phyloP scores from a whole-genome alignment of 2,113 vertebrate species.

The Tetraodon nigroviridis region DNA sequence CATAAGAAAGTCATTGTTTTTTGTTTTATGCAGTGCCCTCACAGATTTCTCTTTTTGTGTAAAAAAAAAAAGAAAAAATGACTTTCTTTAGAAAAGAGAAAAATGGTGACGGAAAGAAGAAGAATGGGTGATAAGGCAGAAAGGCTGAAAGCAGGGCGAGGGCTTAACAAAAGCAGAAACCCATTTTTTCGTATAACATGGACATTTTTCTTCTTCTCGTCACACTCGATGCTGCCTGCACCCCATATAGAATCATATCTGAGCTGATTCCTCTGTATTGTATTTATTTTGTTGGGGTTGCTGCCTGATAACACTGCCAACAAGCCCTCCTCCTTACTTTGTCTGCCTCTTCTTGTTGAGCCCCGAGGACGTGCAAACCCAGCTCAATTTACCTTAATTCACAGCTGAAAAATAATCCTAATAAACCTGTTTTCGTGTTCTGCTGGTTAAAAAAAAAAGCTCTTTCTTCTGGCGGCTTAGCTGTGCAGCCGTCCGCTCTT shows the following conservation, averaged over 20 bases:
- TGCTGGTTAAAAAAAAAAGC: neutral
- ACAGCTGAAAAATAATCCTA: constrained; percentile 5
- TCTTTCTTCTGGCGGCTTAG: constrained; percentile 4
- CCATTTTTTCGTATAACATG: neutral
- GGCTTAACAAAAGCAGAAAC: constrained; percentile 17
- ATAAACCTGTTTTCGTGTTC: neutral
- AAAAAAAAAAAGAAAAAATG: too few species aligned
- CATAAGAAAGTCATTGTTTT: too few species aligned
- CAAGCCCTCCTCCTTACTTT: constrained; percentile 19
- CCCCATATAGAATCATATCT: constrained; percentile 22
- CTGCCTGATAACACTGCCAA: constrained; percentile 19
- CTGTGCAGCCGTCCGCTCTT: neutral
- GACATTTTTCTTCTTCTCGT: constrained; percentile 5
- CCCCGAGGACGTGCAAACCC: constrained; percentile 11
- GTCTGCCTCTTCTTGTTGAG: constrained; percentile 19
- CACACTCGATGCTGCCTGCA: constrained; percentile 5
- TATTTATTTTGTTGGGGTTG: constrained; percentile 12
- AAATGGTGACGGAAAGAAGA: constrained; percentile 1
- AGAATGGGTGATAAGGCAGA: neutral
- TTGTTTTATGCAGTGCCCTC: too few species aligned
- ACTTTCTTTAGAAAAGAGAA: too few species aligned
- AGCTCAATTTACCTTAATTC: constrained; percentile 14
- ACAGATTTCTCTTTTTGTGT: too few species aligned
- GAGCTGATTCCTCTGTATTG: constrained; percentile 16
- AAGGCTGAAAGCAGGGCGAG: neutral